A percentile compares a stretch with the other conserved stretches of the same genome.
These are phyloP conservation scores for Phengaris arion DNA, from an alignment of 2,888 invertebrate genomes.

Conservation along the genomic window DNA sequence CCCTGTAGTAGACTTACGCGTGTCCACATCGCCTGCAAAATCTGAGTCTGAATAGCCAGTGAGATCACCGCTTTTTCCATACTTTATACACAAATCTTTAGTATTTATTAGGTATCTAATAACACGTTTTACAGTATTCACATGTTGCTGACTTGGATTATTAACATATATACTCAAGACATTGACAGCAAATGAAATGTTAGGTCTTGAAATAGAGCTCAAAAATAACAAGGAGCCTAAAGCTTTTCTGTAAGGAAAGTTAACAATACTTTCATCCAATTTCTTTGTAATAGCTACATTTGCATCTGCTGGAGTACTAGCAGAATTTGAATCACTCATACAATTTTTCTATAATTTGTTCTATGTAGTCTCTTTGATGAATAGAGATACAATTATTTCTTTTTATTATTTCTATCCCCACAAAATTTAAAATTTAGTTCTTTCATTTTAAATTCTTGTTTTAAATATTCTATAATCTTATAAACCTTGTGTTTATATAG, in stretches of 20 bases:
- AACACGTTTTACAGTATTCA: background rate
- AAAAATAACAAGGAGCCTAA: conserved; percentile 41
- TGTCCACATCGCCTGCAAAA: background rate
- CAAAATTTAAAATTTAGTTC: conserved; percentile 36
- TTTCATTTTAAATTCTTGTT: conserved; percentile 42
- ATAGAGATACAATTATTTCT: too few species aligned
- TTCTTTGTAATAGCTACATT: conserved; percentile 35
- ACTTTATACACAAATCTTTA: background rate
- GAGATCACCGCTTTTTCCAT: background rate
- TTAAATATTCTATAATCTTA: conserved; percentile 36
- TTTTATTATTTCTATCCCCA: too few species aligned
- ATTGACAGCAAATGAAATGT: background rate
- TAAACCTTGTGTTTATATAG: too few species aligned
- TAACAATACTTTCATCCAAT: conserved; percentile 29
- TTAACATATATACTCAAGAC: background rate
- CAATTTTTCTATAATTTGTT: too few species aligned
- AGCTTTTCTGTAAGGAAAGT: conserved; percentile 39
- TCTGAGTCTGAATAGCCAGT: background rate
- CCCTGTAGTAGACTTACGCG: background rate
- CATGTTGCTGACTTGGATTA: background rate
- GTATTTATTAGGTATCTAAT: background rate
- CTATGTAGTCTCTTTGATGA: too few species aligned
- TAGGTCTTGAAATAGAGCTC: background rate
- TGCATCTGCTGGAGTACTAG: conserved; percentile 34
- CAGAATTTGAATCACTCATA: conserved; percentile 32